These are phyloP conservation scores for Pseudoatta argentina DNA, from an alignment of 1,140 invertebrate genomes.

Conservation along the genomic window DNA sequence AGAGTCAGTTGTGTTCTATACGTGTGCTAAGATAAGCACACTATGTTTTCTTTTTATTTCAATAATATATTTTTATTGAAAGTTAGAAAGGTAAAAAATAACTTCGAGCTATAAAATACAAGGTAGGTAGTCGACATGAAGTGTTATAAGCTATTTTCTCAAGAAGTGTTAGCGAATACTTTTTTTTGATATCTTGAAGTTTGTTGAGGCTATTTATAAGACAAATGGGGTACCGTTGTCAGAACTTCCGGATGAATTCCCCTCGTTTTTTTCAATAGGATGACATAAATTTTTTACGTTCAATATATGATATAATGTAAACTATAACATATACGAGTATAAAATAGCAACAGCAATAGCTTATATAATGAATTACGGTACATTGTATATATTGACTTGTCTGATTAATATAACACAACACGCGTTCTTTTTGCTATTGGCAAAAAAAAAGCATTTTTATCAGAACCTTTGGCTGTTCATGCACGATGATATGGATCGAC, in stretches of 20 bases:
- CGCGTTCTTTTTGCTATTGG: not conserved
- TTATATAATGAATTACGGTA: not conserved
- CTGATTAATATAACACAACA: not conserved
- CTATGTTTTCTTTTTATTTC: not conserved
- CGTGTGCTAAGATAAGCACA: not conserved
- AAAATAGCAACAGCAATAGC: not conserved
- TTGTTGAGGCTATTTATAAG: constrained; percentile 24
- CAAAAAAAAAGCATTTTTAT: not conserved
- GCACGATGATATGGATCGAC: constrained; percentile 17
- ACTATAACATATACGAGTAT: not conserved
- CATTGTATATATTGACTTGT: not conserved
- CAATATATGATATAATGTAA: not conserved
- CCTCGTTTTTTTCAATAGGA: not conserved
- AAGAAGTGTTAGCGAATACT: constrained; percentile 27
- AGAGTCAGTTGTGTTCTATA: not conserved
- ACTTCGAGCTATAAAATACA: constrained; percentile 31
- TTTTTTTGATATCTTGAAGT: constrained; percentile 25
- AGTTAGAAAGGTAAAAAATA: constrained; percentile 2
- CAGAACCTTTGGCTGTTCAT: not conserved
- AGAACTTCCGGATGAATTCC: constrained; percentile 14
- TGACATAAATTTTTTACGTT: not conserved
- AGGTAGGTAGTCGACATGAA: not conserved
- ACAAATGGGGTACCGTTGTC: constrained; percentile 41
- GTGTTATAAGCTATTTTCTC: constrained; percentile 35
- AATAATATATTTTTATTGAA: constrained; percentile 33